phyloP scores from a whole-genome alignment of 2,888 invertebrate species.

The Sarcophaga caerulescens region DNA sequence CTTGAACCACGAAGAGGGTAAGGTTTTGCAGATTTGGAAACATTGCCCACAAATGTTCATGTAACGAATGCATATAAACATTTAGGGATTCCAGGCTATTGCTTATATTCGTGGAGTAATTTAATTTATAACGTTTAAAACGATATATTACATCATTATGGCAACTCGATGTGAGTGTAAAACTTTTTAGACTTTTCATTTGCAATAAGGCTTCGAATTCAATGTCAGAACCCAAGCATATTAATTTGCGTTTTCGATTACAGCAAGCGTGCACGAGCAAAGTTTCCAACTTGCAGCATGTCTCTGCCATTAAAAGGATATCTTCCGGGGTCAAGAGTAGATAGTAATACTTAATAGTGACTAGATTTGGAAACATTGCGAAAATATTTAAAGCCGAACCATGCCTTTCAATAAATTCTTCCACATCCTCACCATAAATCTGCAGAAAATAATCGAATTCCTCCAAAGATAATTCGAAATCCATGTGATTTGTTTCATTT shows the following conservation, averaged over 20 bases:
- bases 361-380: not conserved
- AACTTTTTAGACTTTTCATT: slow-evolving; percentile 30
- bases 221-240: slow-evolving; percentile 19
- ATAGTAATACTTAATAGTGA: slow-evolving; percentile 23
- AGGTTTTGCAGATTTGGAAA: slow-evolving; percentile 12
- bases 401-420: slow-evolving; percentile 31
- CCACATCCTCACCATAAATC: slow-evolving; percentile 24
- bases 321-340: slow-evolving; percentile 31
- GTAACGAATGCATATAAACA: slow-evolving; percentile 20
- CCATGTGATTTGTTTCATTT: not conserved
- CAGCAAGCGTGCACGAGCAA: slow-evolving; percentile 30
- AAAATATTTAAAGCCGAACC: slow-evolving; percentile 18
- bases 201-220: not conserved
- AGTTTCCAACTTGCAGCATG: slow-evolving; percentile 32
- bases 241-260: slow-evolving; percentile 23
- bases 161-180: slow-evolving; percentile 18
- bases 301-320: slow-evolving; percentile 8
- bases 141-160: slow-evolving; percentile 10
- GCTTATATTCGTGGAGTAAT: not conserved
- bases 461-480: slow-evolving; percentile 1
- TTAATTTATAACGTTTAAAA: not conserved
- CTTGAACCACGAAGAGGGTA: not conserved
- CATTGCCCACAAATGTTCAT: not conserved
- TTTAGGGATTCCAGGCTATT: not conserved
- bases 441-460: slow-evolving; percentile 51